A percentile compares a stretch with the other conserved stretches of the same genome.
Evolutionary conservation across 2,797 vertebrate species (phyloP).

Genomic region (Vipera latastei): DNA sequence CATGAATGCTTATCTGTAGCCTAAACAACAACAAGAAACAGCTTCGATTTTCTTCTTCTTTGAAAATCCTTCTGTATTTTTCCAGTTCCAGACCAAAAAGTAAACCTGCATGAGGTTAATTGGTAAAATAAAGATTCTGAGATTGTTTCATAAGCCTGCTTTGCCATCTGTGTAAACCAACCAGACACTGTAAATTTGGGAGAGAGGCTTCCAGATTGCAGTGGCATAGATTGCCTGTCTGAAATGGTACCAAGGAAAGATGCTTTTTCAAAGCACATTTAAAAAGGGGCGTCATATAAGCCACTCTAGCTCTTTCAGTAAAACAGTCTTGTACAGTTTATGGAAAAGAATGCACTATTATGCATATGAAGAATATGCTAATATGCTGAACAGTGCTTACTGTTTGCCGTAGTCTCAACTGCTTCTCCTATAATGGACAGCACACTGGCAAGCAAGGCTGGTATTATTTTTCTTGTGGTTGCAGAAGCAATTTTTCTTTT

Average conservation of each 20-base stretch:
- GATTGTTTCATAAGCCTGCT: not conserved
- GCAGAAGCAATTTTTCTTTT: constrained; percentile 22
- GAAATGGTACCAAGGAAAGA: not conserved
- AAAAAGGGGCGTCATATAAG: not conserved
- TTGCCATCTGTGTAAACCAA: not conserved
- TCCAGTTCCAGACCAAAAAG: not conserved
- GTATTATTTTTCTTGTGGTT: not conserved
- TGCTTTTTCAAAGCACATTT: not conserved
- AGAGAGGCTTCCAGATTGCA: not conserved
- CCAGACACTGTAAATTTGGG: not conserved
- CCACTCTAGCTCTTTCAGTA: not conserved
- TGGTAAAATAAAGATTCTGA: not conserved
- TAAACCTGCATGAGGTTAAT: no score
- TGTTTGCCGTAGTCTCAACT: not conserved
- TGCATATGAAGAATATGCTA: not conserved
- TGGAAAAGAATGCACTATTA: not conserved
- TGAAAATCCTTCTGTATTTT: not conserved
- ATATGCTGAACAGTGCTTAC: not conserved
- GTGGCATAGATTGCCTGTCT: not conserved
- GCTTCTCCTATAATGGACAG: not conserved
- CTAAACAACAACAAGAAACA: not conserved
- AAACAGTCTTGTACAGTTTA: not conserved
- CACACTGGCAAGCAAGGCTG: constrained; percentile 34
- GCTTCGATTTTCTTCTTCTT: not conserved
- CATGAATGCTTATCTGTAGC: not conserved